Conservation (phyloP, 2,888 invertebrate genomes). For the Zygaena filipendulae region DNA sequence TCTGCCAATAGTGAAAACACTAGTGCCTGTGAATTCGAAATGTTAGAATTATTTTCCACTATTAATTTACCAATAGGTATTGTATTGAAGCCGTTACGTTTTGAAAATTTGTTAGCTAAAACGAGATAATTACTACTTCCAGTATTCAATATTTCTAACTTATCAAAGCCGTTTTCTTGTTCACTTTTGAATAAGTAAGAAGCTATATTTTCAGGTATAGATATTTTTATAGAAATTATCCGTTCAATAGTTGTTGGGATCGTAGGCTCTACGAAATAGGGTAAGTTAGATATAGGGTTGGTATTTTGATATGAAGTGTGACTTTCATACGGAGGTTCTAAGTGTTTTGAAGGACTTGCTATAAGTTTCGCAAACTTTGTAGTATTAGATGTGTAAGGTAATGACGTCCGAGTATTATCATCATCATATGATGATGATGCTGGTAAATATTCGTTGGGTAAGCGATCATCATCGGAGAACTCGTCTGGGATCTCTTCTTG, state of each 20-base stretch:
- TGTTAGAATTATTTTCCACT: slow-evolving; percentile 38
- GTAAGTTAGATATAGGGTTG: slow-evolving; percentile 39
- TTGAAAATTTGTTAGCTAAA: slow-evolving; percentile 35
- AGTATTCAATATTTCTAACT: slow-evolving; percentile 54
- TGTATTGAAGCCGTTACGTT: slow-evolving; percentile 26
- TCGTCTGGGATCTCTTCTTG: slow-evolving; percentile 26
- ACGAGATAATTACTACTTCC: slow-evolving; percentile 55
- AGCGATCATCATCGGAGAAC: slow-evolving; percentile 27
- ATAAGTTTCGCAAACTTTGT: slow-evolving; percentile 32
- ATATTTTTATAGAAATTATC: slow-evolving; percentile 57
- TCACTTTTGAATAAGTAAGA: slow-evolving; percentile 42
- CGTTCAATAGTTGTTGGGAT: slow-evolving; percentile 46
- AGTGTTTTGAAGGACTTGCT: slow-evolving; percentile 29
- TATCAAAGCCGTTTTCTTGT: slow-evolving; percentile 36
- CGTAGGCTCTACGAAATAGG: slow-evolving; percentile 40
- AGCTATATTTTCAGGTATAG: slow-evolving; percentile 53
- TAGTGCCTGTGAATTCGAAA: slow-evolving; percentile 62
- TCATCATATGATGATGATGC: no score
- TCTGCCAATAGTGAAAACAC: slow-evolving; percentile 55
- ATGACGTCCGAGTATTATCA: slow-evolving; percentile 20
- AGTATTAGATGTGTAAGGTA: slow-evolving; percentile 23
- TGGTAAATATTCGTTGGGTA: no score
- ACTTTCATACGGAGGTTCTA: slow-evolving; percentile 39
- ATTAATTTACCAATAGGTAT: slow-evolving; percentile 48
- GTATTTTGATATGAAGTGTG: slow-evolving; percentile 22